Evolutionary conservation across 2,113 vertebrate genomes (phyloP).

Genomic region (Actenoides lindsayi): DNA sequence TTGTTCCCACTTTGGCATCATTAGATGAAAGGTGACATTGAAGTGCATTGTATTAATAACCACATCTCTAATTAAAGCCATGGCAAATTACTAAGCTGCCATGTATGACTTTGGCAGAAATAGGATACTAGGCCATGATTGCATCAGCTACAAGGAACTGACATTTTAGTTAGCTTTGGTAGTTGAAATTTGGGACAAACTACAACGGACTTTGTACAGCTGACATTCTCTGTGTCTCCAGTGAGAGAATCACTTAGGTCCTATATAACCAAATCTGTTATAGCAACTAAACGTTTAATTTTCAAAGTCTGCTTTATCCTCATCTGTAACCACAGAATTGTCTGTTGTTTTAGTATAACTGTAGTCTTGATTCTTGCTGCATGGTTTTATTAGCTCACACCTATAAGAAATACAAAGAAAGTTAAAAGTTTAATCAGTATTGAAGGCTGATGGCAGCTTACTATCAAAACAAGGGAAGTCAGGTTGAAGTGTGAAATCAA

Average conservation of each 20-base stretch:
- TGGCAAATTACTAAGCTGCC: constrained; percentile 54
- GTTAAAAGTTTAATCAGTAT: background rate
- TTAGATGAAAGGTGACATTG: constrained; percentile 66
- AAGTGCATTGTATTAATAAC: constrained; percentile 64
- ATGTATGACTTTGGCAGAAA: constrained; percentile 63
- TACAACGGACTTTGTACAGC: background rate
- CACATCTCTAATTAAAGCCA: constrained; percentile 65
- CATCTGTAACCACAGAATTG: background rate
- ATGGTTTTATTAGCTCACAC: background rate
- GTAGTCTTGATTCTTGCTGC: background rate
- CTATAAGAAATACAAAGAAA: background rate
- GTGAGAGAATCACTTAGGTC: background rate
- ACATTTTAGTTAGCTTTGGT: constrained; percentile 46
- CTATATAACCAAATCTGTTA: background rate
- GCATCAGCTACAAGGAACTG: constrained; percentile 4
- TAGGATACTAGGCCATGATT: constrained; percentile 52
- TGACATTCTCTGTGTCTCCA: background rate
- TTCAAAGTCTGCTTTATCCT: background rate
- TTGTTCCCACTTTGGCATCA: constrained; percentile 28
- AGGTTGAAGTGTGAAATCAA: background rate
- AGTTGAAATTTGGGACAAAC: constrained; percentile 44
- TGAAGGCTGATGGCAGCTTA: background rate
- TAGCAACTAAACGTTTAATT: background rate
- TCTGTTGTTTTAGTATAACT: background rate
- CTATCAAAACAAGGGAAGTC: background rate